phyloP scores from a whole-genome alignment of 2,797 vertebrate genomes.

The Clarias platycephalus region DNA sequence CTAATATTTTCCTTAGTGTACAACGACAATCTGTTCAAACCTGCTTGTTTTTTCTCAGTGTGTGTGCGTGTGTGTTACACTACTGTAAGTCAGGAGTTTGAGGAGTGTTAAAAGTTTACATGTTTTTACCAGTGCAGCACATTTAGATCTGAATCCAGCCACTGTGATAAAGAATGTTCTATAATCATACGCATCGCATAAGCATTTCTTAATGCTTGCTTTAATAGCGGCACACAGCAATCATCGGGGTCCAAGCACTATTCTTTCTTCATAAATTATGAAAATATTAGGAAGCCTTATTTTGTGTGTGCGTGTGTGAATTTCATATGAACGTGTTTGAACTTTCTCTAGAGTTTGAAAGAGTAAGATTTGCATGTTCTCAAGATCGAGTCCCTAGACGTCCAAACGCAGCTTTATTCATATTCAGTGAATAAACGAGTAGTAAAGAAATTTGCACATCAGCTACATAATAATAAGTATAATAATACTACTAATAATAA shows the following conservation, averaged over 20 bases:
- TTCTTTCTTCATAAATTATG: background rate
- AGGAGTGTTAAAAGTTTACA: constrained; percentile 7
- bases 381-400: too few relatives aligned
- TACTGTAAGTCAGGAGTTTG: too few relatives aligned
- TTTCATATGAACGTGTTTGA: background rate
- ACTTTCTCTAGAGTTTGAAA: background rate
- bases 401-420: background rate
- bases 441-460: background rate
- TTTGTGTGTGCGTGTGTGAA: too few relatives aligned
- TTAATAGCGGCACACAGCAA: background rate
- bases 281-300: background rate
- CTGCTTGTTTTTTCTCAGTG: background rate
- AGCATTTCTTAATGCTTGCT: background rate
- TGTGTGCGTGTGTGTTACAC: background rate
- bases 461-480: too few relatives aligned
- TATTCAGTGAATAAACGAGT: background rate
- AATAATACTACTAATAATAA: too few relatives aligned
- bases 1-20: background rate
- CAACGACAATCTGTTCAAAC: background rate
- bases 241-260: background rate
- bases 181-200: background rate
- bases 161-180: constrained; percentile 33
- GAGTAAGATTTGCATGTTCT: background rate
- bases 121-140: constrained; percentile 25
- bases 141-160: constrained; percentile 21